phyloP scores from a whole-genome alignment of 2,888 invertebrate species.

The Anticlea derivata region DNA sequence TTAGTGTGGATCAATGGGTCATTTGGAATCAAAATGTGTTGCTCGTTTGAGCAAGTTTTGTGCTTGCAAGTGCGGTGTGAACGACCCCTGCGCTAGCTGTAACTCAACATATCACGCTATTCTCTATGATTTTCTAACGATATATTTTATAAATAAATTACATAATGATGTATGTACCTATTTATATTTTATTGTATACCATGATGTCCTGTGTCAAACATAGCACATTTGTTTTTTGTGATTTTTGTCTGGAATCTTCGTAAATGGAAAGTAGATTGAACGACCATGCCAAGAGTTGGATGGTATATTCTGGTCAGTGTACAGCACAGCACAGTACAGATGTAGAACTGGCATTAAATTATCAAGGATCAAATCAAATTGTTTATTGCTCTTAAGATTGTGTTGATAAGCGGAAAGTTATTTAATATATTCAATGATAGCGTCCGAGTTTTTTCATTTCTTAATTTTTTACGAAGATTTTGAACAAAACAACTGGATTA shows the following conservation, averaged over 20 bases:
- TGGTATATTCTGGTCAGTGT: too few species aligned
- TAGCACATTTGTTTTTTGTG: conserved; percentile 49
- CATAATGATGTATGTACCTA: conserved; percentile 39
- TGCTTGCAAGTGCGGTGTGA: conserved; percentile 23
- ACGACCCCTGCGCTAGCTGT: conserved; percentile 49
- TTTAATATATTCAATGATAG: conserved; percentile 2
- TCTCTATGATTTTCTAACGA: conserved; percentile 46
- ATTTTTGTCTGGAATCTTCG: conserved; percentile 46
- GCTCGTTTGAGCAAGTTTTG: too few species aligned
- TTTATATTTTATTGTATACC: conserved; percentile 37
- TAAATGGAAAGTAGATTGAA: conserved; percentile 11
- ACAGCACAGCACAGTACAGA: too few species aligned
- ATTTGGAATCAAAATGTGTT: too few species aligned
- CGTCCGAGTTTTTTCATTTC: conserved; percentile 13
- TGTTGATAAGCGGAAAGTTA: too few species aligned
- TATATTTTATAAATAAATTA: conserved; percentile 43
- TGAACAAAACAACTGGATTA: conserved; percentile 36
- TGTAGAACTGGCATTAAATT: too few species aligned
- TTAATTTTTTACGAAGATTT: conserved; percentile 22
- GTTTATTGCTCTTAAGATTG: too few species aligned
- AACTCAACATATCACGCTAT: conserved; percentile 68
- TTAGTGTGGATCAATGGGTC: too few species aligned
- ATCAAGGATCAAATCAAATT: too few species aligned
- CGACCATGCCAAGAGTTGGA: too few species aligned
- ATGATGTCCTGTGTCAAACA: conserved; percentile 63